Evolutionary conservation across 2,888 invertebrate genomes (phyloP).

Genomic region (Pandemis cinnamomeana): DNA sequence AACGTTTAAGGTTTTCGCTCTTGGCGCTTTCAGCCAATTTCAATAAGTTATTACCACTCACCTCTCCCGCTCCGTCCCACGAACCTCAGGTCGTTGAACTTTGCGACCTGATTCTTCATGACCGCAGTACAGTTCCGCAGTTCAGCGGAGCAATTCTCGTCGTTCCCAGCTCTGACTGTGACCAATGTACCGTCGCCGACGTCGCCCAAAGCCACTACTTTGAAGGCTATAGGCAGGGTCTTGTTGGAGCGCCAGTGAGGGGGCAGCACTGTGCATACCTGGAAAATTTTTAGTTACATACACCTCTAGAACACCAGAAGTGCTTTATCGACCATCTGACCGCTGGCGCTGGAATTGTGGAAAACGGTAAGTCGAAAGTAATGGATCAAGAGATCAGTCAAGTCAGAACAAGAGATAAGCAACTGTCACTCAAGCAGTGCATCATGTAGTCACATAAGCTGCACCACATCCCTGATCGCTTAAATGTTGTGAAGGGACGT

Average conservation of each 20-base stretch:
- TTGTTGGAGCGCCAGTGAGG: slow-evolving; percentile 99
- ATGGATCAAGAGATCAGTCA: no score
- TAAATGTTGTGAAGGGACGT: no score
- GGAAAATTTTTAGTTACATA: slow-evolving; percentile 15
- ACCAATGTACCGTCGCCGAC: slow-evolving; percentile 97
- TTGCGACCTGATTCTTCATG: slow-evolving; percentile 98
- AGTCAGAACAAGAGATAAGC: no score
- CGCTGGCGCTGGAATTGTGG: no score
- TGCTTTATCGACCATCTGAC: no score
- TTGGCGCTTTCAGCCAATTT: not conserved
- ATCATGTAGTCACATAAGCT: no score
- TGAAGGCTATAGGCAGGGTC: slow-evolving; percentile 97
- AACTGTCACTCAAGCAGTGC: no score
- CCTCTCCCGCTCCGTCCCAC: slow-evolving; percentile 98
- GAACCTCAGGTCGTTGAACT: slow-evolving; percentile 98
- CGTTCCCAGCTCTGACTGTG: slow-evolving; percentile 97
- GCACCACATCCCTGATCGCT: no score
- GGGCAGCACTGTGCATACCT: slow-evolving; percentile 94
- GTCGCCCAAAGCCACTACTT: slow-evolving; percentile 96
- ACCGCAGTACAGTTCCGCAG: slow-evolving; percentile 96
- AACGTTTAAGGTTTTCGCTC: no score
- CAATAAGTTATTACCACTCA: slow-evolving; percentile 78
- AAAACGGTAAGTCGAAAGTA: no score
- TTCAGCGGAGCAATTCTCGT: slow-evolving; percentile 98
- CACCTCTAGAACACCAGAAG: no score